A percentile compares a stretch with the other conserved stretches of the same genome.
phyloP scores from a whole-genome alignment of 2,113 vertebrate species.

The Macroglossus sobrinus region DNA sequence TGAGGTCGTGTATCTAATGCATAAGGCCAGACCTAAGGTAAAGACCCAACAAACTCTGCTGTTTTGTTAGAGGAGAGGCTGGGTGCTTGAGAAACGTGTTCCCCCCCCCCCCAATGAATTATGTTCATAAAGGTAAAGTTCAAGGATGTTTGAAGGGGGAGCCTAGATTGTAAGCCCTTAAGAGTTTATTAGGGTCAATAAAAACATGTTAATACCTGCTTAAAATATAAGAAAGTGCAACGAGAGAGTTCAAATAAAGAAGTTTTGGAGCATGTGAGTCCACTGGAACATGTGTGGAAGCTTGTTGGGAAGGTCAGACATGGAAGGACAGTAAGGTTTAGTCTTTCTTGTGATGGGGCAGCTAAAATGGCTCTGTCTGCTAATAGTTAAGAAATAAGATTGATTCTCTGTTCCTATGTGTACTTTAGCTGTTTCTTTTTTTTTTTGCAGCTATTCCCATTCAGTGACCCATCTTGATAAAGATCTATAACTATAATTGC shows the following conservation, averaged over 20 bases:
- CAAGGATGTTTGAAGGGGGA: background rate
- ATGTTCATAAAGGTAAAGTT: background rate
- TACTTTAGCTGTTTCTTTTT: background rate
- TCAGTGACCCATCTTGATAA: background rate
- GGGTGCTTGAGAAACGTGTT: background rate
- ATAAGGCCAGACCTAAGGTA: background rate
- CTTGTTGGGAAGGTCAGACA: background rate
- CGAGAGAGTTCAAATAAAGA: background rate
- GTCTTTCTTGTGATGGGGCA: background rate
- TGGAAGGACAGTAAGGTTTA: background rate
- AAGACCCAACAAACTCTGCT: background rate
- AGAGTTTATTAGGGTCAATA: background rate
- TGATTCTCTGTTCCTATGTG: background rate
- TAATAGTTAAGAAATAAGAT: background rate
- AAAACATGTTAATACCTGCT: background rate
- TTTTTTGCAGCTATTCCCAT: background rate
- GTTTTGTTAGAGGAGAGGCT: background rate
- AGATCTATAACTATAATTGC: background rate
- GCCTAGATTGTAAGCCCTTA: background rate
- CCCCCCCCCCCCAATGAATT: too few species aligned
- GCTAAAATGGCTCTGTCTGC: background rate
- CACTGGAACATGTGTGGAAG: background rate
- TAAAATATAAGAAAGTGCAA: background rate
- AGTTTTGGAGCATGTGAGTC: accelerated
- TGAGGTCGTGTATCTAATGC: background rate